A percentile compares a stretch with the other conserved stretches of the same genome.
Evolutionary conservation across 2,888 invertebrate genomes (phyloP).

Genomic region (Nomada lathburiana): DNA sequence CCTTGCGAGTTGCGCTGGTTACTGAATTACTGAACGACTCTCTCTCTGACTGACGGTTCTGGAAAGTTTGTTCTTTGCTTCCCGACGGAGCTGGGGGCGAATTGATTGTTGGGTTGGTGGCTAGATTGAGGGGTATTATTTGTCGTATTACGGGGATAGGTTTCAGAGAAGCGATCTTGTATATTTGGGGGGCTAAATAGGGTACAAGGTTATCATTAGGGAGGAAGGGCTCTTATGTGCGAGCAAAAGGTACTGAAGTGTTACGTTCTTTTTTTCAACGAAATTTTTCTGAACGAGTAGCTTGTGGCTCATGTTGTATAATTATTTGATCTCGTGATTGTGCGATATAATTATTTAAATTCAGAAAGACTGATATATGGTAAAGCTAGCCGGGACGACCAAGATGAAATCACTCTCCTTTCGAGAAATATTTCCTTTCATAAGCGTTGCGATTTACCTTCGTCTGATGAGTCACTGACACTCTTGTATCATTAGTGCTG

Average conservation of each 20-base stretch:
- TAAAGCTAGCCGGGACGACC: too few species aligned
- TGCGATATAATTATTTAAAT: too few species aligned
- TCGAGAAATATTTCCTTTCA: neutral
- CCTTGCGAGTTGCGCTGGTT: slow-evolving; percentile 4
- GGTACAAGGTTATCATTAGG: neutral
- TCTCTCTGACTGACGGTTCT: neutral
- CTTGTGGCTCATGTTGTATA: too few species aligned
- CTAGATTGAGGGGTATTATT: neutral
- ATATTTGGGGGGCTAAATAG: neutral
- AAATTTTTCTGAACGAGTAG: too few species aligned
- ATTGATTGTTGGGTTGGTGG: too few species aligned
- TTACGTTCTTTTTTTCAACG: too few species aligned
- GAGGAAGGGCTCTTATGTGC: neutral
- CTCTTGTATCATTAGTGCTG: neutral
- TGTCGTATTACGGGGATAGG: neutral
- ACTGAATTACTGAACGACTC: neutral
- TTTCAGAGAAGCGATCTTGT: neutral
- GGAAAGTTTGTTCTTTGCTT: neutral
- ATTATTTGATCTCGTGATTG: too few species aligned
- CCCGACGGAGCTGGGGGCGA: too few species aligned
- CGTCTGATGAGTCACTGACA: neutral
- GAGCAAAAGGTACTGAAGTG: too few species aligned
- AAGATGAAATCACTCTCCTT: too few species aligned
- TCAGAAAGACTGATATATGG: too few species aligned
- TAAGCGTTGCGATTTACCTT: neutral